A percentile compares a stretch with the other conserved stretches of the same genome.
phyloP scores from a whole-genome alignment of 1,140 invertebrate genomes.

The Papilio dardanus region DNA sequence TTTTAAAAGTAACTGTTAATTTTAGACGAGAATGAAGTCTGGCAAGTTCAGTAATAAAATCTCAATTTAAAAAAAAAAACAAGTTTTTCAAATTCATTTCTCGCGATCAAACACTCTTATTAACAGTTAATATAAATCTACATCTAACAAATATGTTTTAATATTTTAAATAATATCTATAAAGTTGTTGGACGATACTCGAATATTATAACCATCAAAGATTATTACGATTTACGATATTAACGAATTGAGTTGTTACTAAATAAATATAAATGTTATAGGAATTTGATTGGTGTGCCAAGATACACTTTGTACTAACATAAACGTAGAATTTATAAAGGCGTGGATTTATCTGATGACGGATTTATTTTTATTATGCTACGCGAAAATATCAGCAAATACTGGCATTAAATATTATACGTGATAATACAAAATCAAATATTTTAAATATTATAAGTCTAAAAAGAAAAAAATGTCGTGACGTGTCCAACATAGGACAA shows the following conservation, averaged over 20 bases:
- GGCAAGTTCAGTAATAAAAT: too few relatives aligned
- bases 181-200: background rate
- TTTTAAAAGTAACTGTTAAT: too few relatives aligned
- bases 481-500: background rate
- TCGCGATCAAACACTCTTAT: background rate
- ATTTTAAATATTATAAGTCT: background rate
- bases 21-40: too few relatives aligned
- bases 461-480: background rate
- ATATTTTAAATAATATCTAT: background rate
- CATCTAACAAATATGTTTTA: background rate
- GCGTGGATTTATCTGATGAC: conserved; percentile 7
- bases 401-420: background rate
- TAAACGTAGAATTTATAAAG: conserved; percentile 19
- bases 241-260: conserved; percentile 30
- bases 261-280: conserved; percentile 33
- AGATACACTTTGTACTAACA: conserved; percentile 19
- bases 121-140: background rate
- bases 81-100: too few relatives aligned
- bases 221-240: conserved; percentile 24
- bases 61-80: too few relatives aligned
- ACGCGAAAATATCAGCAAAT: background rate
- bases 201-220: conserved; percentile 10
- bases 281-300: conserved; percentile 34
- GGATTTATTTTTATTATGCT: conserved; percentile 15
- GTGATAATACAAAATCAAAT: background rate